Base-by-base conservation (phyloP, 2,797 vertebrate genomes). In the Astyanax mexicanus region DNA sequence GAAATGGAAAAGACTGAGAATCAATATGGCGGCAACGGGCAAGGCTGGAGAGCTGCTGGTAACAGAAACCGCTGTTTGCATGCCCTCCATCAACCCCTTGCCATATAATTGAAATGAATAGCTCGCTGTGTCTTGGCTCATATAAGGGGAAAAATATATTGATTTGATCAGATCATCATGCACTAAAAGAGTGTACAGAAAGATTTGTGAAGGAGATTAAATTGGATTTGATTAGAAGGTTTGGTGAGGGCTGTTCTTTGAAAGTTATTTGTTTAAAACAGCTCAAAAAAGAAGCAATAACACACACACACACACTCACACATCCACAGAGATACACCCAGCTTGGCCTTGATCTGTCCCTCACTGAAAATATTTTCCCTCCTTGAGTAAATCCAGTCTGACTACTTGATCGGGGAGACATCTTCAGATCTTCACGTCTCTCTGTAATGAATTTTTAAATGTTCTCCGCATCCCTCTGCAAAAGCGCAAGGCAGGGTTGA, bases 391-490 rank as follows among this genome's bases (percentile, higher is more conserved):
- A 80, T 76, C 9, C 21, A 21, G 74, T 51, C 21, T 74, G 47
- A 81, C 69, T 68, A 73, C 70, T 74, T 55, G 42, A 42, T 54
- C 61, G 4, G 32, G 52, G 21, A 70, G 35, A 67, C 49, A 60
- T 7, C 29, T 32, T 75, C 25, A 58, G 27, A 79, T 67, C 64
- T 78, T 10, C 13, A 21, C 1, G 69, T 65, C 60, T 71, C 52
- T 67, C 65, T 72, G 49, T 78, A 72, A 76, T 84, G 38, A 81
- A 83, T 78, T 76, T 77, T 85, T 83, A 73, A 83, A 62, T 45
- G 12, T 38, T 35, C 60, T 52, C 51, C 75, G 37, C 47, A 35
- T 57, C 21, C 51, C 52, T 35, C 42, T 47, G 47, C 38, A 35
- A 9, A 5, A 58, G 45, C 44, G 38, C 12, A 67, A 75, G 17